These are phyloP conservation scores for Drosophila falleni DNA, from an alignment of 2,888 invertebrate genomes.

Conservation along the genomic window DNA sequence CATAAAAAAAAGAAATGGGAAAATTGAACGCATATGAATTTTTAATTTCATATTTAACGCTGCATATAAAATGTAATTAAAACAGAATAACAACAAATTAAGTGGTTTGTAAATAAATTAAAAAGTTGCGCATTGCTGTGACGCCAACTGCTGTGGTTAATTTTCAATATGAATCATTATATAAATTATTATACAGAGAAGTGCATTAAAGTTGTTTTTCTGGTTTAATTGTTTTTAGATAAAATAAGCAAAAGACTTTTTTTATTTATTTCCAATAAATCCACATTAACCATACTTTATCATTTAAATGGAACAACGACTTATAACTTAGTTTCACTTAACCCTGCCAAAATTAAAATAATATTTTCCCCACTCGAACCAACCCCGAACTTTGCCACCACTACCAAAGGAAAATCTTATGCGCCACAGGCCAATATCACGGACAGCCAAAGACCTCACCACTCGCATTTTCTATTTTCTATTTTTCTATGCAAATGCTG, in stretches of 20 bases:
- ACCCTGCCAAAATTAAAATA: constrained; percentile 79
- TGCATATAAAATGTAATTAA: constrained; percentile 79
- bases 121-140: constrained; percentile 44
- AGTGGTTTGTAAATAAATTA: constrained; percentile 83
- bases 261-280: constrained; percentile 18
- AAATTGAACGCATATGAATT: constrained; percentile 58
- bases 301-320: constrained; percentile 17
- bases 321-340: constrained; percentile 53
- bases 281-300: constrained; percentile 2
- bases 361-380: constrained; percentile 73
- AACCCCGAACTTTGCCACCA: constrained; percentile 30
- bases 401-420: constrained; percentile 24
- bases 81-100: constrained; percentile 82
- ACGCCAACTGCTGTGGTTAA: constrained; percentile 44
- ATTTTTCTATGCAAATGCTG: constrained; percentile 80
- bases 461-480: constrained; percentile 32
- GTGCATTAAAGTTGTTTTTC: constrained; percentile 57
- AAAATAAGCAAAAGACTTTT: constrained; percentile 21
- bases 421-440: constrained; percentile 30
- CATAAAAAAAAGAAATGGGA: constrained; percentile 33
- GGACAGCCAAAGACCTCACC: neutral
- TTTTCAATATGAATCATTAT: constrained; percentile 30
- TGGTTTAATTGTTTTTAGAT: constrained; percentile 16
- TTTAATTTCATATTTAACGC: constrained; percentile 73
- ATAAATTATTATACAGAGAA: constrained; percentile 31